A percentile compares a stretch with the other conserved stretches of the same genome.
Conservation (phyloP, 2,113 vertebrate species). For the Microcebus murinus region DNA sequence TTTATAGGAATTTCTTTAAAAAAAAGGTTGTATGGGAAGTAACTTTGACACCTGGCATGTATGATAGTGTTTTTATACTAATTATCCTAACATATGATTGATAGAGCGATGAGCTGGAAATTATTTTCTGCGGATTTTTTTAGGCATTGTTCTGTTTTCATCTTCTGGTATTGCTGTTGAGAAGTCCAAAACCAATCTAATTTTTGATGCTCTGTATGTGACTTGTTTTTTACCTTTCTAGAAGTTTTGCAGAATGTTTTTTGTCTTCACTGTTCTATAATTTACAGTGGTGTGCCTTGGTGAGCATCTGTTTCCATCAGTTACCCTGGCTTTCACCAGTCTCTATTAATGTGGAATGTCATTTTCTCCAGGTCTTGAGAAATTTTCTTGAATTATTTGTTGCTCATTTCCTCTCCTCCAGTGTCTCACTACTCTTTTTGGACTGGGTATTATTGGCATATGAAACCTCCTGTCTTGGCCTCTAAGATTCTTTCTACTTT, state of each 20-base stretch:
- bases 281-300: background rate
- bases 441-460: background rate
- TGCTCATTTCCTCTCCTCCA: background rate
- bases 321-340: background rate
- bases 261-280: background rate
- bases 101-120: background rate
- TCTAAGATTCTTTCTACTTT: background rate
- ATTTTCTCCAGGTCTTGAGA: background rate
- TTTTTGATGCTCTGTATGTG: background rate
- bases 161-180: background rate
- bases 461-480: background rate
- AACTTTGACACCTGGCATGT: background rate
- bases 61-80: background rate
- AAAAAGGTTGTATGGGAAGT: background rate
- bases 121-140: background rate
- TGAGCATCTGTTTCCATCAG: background rate
- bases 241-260: background rate
- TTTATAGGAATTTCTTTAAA: background rate
- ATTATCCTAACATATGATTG: background rate
- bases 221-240: background rate
- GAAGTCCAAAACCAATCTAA: background rate
- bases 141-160: background rate
- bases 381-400: background rate
- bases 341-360: background rate
- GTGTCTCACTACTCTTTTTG: background rate